Percentiles rank a stretch among this genome's conserved stretches.
Evolutionary conservation across 2,113 vertebrate species (phyloP).

Genomic region (Orientallactaga bullata): DNA sequence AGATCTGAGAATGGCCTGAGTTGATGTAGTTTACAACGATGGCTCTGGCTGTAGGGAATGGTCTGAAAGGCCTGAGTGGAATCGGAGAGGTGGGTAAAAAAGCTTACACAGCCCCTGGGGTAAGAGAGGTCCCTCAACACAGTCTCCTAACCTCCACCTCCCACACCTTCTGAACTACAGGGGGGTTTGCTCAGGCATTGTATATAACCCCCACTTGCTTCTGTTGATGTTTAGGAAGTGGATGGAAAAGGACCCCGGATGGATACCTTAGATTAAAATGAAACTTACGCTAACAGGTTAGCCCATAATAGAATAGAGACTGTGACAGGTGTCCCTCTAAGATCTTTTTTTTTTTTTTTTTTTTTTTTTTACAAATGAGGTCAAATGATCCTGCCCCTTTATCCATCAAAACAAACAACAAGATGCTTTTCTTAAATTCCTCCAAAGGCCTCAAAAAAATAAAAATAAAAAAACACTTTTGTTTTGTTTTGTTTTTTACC

Average conservation of each 20-base stretch:
- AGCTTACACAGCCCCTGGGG: background rate
- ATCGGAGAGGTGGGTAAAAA: background rate
- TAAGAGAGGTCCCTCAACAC: background rate
- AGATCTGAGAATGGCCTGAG: background rate
- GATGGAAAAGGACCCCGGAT: background rate
- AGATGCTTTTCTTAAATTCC: background rate
- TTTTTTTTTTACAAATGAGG: too few species aligned
- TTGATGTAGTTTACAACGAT: background rate
- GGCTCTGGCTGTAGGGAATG: background rate
- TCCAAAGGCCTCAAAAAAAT: too few species aligned
- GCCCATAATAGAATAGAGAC: background rate
- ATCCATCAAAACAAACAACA: slow-evolving; percentile 2
- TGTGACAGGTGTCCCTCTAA: background rate
- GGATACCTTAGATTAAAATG: background rate
- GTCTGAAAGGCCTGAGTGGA: background rate
- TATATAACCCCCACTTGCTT: background rate
- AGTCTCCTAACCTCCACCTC: background rate
- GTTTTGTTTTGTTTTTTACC: slow-evolving; percentile 51
- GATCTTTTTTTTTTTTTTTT: background rate
- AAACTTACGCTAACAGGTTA: background rate
- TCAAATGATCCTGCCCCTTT: background rate
- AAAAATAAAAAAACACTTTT: too few species aligned
- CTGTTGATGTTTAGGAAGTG: background rate
- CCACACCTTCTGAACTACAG: background rate
- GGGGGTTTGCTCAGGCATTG: background rate